Conservation (phyloP, 2,888 invertebrate species). For the Lasioglossum villosulum region DNA sequence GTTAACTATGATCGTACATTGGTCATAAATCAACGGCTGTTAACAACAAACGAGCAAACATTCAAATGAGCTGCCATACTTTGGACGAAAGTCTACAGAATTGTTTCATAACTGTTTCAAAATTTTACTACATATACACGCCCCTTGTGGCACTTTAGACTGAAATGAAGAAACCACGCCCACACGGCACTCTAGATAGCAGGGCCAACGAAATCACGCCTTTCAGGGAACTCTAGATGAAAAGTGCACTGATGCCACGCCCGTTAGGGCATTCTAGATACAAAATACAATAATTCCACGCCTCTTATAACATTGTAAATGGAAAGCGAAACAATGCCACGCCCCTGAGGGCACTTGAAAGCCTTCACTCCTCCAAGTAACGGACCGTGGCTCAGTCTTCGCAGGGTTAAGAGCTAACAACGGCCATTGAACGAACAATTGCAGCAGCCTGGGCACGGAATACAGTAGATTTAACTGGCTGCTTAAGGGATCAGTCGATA, state of each 20-base stretch:
- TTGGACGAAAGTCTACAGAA: neutral
- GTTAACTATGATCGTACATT: neutral
- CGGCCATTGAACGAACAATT: constrained; percentile 30
- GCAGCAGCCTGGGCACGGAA: constrained; percentile 22
- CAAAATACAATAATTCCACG: too few relatives aligned
- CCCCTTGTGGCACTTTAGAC: neutral
- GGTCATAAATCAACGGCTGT: neutral
- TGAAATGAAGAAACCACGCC: neutral
- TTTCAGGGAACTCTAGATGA: neutral
- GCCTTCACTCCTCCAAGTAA: neutral
- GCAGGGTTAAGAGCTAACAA: constrained; percentile 45
- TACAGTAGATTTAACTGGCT: constrained; percentile 51
- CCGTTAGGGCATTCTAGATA: too few relatives aligned
- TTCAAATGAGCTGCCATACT: neutral
- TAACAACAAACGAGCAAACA: neutral
- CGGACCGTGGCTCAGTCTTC: neutral
- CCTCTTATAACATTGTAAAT: too few relatives aligned
- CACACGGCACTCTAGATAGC: neutral
- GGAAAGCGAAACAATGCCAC: neutral
- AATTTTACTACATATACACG: neutral
- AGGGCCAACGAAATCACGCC: neutral
- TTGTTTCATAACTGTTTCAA: neutral
- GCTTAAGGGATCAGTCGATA: constrained; percentile 59
- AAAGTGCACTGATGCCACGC: neutral
- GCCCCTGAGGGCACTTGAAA: neutral